These are phyloP conservation scores for Cephalopachus bancanus DNA, from an alignment of 2,797 vertebrate species.

Conservation along the genomic window DNA sequence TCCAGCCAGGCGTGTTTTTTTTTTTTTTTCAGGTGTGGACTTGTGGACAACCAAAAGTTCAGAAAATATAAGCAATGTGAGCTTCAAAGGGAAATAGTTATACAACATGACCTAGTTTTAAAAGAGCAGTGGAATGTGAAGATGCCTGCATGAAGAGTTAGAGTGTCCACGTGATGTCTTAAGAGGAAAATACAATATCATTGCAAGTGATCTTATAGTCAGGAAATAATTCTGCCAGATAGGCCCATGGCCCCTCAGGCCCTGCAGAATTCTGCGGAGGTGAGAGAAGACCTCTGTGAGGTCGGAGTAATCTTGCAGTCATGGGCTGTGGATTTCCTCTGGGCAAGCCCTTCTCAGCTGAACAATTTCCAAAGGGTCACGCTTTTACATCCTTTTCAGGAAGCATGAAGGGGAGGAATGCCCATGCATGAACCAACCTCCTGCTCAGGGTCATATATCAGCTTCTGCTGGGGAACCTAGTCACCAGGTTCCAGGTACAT, in stretches of 20 bases:
- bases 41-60: neutral
- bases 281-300: neutral
- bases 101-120: neutral
- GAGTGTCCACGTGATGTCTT: neutral
- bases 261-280: neutral
- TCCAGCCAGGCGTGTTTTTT: neutral
- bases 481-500: neutral
- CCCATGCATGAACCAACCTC: too few species aligned
- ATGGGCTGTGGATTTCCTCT: neutral
- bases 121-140: conserved; percentile 1
- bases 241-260: neutral
- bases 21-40: neutral
- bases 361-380: neutral
- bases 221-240: neutral
- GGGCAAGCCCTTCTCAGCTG: neutral
- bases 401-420: neutral
- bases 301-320: neutral
- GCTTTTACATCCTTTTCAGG: neutral
- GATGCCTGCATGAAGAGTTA: neutral
- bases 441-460: neutral
- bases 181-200: conserved; percentile 6
- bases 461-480: neutral
- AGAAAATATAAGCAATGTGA: neutral
- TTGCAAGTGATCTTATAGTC: conserved; percentile 6
- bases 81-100: conserved; percentile 19